Evolutionary conservation across 2,113 vertebrate species (phyloP), one percentile per base, ranked within the genome.

Genomic region (Chrysochloris asiatica): DNA sequence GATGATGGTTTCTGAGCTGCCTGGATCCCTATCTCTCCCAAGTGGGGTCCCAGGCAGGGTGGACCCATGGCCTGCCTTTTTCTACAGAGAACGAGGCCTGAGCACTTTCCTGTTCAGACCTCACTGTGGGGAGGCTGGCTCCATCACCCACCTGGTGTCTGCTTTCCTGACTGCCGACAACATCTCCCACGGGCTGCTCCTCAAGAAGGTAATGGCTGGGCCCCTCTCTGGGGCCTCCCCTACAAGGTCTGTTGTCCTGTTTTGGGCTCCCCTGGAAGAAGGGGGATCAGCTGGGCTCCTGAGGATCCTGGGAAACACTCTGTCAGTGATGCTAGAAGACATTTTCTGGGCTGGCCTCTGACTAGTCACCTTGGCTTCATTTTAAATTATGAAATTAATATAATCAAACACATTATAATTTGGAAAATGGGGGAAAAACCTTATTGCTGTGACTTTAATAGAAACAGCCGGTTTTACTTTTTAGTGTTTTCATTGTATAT

Each of bases 61-160:
- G 59, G 77, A 8, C 33, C 21, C 9, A 16, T 43, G 21, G n/a
- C 67, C 67, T 82, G 8, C 28, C 28, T 84, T 88, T 3, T 94
- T 81, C 52, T 95, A 2, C 93, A 99, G 99, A 96, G 98, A 99
- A 95, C 97, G 99, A 93, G 98, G 99, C 30, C 97, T 99, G 90
- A 99, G 98, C 97, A 99, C 99, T 0, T 99, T 99, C 95, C 97
- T 98, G 88, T 99, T 99, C 93, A 98, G 99, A 47, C 99, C 99
- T 54, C 99, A 99, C 97, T 99, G 99, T 79, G 99, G 99, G 9
- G 99, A 99, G 97, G 99, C 99, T 0, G 99, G 99, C 41, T 99
- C 99, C 96, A 99, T 99, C 97, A 99, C 99, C 17, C 99, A 99
- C 95, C 97, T 99, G 89, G 99, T 99, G n/a, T 98, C 99, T 2